Base-by-base conservation (phyloP, 2,113 vertebrate genomes). In the Neomonachus schauinslandi region DNA sequence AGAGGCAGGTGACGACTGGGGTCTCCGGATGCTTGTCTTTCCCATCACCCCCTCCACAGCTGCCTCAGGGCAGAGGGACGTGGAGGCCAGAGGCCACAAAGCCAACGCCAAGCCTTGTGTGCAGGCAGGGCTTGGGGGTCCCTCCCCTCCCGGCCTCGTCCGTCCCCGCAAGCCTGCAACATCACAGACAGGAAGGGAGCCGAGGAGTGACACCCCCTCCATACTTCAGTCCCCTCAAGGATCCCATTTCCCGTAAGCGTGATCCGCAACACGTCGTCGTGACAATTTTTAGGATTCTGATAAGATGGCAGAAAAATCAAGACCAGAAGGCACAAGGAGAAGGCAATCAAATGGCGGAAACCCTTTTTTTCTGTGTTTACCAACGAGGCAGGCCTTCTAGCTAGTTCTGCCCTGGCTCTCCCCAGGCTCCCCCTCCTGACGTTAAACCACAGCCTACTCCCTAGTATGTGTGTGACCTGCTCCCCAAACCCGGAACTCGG, bases 51-150 rank as follows among this genome's bases (percentile, higher is more conserved):
- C 19, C 55, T 53, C 65, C 42, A n/a, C n/a, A 13, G 14, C 21
- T n/a, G 5, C 71, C 24, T 61, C 6, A 55, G 28, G 28, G 51
- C 55, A 61, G 24, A 12, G 49, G 5, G 53, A 31, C 26, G 16
- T 16, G 31, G 42, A 53, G 81, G 10, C n/a, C 4, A 22, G 8
- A 55, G 42, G 14, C 36, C 0, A 22, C 28, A 0, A 28, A 14
- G 69, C 42, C 4, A 9, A 6, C 31, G 7, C 14, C 21, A 42
- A 59, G 74, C 59, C n/a, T 33, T 12, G 19, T 16, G 71, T 53
- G 22, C 21, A 7, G 46, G 36, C 0, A 1, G 74, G 1, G 4
- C 72, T 80, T 8, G 4, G 7, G 0, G 13, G 15, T 2, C 6
- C 79, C 42, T 21, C 49, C 26, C 21, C 49, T 86, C 15, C 61